Conservation (phyloP, 23 tunicate species). For the Trididemnum clinides region DNA sequence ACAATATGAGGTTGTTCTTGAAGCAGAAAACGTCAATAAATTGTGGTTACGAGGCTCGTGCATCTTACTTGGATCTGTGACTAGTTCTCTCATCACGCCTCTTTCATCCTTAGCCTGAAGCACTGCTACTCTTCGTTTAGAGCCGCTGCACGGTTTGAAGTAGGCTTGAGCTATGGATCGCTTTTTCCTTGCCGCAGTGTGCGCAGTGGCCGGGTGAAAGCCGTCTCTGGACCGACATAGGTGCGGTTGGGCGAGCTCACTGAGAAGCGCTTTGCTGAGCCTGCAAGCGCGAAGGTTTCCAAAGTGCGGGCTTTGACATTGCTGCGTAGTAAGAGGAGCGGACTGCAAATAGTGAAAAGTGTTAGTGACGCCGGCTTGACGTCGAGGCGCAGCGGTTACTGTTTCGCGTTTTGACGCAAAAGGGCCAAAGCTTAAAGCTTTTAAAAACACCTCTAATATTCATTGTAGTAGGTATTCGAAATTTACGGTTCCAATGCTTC, state of each 20-base stretch:
- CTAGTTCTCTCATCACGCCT: background rate
- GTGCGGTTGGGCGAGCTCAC: background rate
- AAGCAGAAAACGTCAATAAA: too few relatives aligned
- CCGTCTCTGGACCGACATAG: background rate
- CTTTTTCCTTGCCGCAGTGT: background rate
- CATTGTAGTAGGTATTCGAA: too few relatives aligned
- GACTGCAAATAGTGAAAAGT: background rate
- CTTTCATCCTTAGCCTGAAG: background rate
- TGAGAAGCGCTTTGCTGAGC: background rate
- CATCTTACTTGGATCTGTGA: background rate
- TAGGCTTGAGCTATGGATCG: too few relatives aligned
- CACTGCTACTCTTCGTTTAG: background rate
- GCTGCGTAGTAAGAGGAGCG: background rate
- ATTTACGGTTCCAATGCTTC: too few relatives aligned
- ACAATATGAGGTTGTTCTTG: too few relatives aligned
- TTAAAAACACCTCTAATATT: too few relatives aligned
- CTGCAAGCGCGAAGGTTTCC: background rate
- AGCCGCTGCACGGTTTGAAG: conserved; percentile 4
- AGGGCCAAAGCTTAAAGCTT: background rate
- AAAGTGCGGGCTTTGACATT: background rate
- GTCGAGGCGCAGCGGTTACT: background rate
- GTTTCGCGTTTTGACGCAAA: background rate
- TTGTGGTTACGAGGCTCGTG: background rate
- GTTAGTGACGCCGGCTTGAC: background rate
- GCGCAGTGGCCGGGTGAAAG: background rate